Conservation (phyloP, 2,113 vertebrate genomes). For the Platycercus adscitus region DNA sequence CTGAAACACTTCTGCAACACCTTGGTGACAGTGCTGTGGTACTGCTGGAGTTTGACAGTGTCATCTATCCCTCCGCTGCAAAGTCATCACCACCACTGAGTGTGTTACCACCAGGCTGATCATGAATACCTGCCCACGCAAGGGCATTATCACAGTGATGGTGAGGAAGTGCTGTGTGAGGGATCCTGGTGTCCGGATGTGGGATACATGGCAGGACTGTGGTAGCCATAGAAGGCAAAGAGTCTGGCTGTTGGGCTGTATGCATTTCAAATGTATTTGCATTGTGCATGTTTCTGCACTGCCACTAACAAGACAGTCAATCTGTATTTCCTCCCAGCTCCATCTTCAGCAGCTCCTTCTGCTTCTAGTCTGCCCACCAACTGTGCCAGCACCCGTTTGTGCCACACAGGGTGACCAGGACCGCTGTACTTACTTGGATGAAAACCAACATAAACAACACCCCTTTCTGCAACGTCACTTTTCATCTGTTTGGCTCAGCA, state of each 20-base stretch:
- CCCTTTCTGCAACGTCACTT: not conserved
- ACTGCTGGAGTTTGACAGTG: not conserved
- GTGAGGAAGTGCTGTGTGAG: rapidly evolving
- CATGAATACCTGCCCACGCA: rapidly evolving
- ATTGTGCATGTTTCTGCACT: not conserved
- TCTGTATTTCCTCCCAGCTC: not conserved
- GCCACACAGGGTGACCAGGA: not conserved
- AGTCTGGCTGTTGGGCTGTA: not conserved
- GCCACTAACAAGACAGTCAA: not conserved
- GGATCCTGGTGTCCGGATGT: not conserved
- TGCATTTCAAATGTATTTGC: not conserved
- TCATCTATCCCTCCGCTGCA: not conserved
- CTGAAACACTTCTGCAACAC: not conserved
- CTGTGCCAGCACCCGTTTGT: not conserved
- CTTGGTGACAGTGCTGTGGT: not conserved
- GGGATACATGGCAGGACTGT: rapidly evolving
- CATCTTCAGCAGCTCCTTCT: not conserved
- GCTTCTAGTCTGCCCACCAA: not conserved
- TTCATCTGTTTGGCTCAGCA: not conserved
- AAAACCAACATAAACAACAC: not conserved
- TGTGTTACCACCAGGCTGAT: not conserved
- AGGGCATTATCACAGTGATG: not conserved
- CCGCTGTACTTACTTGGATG: not conserved
- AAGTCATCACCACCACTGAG: rapidly evolving
- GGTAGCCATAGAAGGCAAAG: not conserved